Percentiles rank a stretch among this genome's conserved stretches.
Conservation (phyloP, 2,888 invertebrate genomes). For the Lomographa bimaculata region DNA sequence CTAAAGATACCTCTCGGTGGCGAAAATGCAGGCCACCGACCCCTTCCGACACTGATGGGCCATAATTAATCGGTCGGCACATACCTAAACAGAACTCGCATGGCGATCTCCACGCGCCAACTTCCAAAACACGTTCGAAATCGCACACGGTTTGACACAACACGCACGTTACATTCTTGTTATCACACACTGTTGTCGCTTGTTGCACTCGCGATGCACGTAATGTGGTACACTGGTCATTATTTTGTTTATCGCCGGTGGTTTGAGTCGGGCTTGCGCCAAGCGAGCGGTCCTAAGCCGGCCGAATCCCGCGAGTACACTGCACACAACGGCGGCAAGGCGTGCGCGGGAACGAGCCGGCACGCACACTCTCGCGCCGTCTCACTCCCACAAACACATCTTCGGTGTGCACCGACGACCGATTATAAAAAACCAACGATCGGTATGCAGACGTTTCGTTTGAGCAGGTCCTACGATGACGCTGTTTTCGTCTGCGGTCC, state of each 20-base stretch:
- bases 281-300: slow-evolving; percentile 56
- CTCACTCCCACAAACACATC: slow-evolving; percentile 54
- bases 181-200: slow-evolving; percentile 80
- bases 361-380: slow-evolving; percentile 52
- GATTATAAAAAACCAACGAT: slow-evolving; percentile 81
- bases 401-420: slow-evolving; percentile 39
- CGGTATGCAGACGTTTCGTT: slow-evolving; percentile 84
- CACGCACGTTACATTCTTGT: slow-evolving; percentile 77
- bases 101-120: slow-evolving; percentile 72
- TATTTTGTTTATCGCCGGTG: slow-evolving; percentile 79
- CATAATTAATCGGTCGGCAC: slow-evolving; percentile 76
- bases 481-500: slow-evolving; percentile 82
- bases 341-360: slow-evolving; percentile 68
- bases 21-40: slow-evolving; percentile 72
- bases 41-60: slow-evolving; percentile 67
- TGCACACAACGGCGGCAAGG: slow-evolving; percentile 74
- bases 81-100: slow-evolving; percentile 80
- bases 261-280: slow-evolving; percentile 56
- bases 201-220: slow-evolving; percentile 78
- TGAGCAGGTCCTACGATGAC: slow-evolving; percentile 82
- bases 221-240: slow-evolving; percentile 74
- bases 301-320: slow-evolving; percentile 70
- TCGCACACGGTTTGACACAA: slow-evolving; percentile 73
- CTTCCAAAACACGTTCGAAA: slow-evolving; percentile 72
- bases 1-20: slow-evolving; percentile 52